phyloP scores from a whole-genome alignment of 2,888 invertebrate genomes.

The Sycophila texana region DNA sequence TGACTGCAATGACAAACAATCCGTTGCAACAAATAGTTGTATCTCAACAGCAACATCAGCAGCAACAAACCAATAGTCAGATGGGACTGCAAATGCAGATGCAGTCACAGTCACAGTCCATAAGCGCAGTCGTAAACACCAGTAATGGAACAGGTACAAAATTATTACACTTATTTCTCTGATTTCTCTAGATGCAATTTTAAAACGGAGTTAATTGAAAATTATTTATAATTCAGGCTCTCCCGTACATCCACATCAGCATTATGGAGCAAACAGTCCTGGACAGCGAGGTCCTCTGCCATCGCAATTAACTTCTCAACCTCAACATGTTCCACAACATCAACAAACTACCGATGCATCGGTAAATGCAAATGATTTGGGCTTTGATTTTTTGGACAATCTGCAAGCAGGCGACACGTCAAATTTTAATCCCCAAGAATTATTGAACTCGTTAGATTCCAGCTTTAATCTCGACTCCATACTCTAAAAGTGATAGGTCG shows the following conservation, averaged over 20 bases:
- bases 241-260: conserved; percentile 75
- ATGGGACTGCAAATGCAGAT: conserved; percentile 78
- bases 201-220: too few relatives aligned
- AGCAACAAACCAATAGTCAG: conserved; percentile 77
- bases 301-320: conserved; percentile 64
- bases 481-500: conserved; percentile 51
- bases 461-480: conserved; percentile 75
- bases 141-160: conserved; percentile 74
- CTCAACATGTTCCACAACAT: conserved; percentile 65
- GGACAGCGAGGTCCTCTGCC: conserved; percentile 72
- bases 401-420: conserved; percentile 86
- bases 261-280: conserved; percentile 71
- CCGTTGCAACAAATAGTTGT: conserved; percentile 77
- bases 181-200: too few relatives aligned
- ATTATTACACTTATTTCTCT: too few relatives aligned
- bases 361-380: conserved; percentile 69
- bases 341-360: conserved; percentile 66
- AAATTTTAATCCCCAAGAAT: conserved; percentile 88
- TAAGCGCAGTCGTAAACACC: conserved; percentile 66
- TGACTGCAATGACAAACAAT: conserved; percentile 71
- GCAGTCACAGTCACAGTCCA: conserved; percentile 73
- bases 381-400: conserved; percentile 90
- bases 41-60: conserved; percentile 77
- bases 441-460: conserved; percentile 89
- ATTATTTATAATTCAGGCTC: conserved; percentile 65